These are phyloP conservation scores for Dipodomys ordii DNA, from an alignment of 2,113 vertebrate genomes.

Conservation along the genomic window DNA sequence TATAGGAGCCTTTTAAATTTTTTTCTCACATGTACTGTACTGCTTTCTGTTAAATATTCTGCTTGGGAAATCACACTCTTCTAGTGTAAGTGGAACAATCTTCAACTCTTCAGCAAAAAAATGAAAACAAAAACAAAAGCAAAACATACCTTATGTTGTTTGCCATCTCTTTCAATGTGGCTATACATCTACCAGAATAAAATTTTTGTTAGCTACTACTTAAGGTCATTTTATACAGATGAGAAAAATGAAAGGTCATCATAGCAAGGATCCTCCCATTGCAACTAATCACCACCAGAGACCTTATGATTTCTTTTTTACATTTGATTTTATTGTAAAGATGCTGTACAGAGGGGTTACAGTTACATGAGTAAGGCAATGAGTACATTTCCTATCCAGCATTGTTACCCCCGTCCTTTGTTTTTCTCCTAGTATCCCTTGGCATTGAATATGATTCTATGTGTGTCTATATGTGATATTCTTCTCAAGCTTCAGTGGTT, in stretches of 20 bases:
- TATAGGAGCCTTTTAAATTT: neutral
- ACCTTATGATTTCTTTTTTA: neutral
- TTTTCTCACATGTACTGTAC: neutral
- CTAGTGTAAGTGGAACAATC: neutral
- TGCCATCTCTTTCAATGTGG: conserved; percentile 21
- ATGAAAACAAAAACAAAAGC: too few species aligned
- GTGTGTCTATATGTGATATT: neutral
- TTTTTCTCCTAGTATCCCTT: neutral
- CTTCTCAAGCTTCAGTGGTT: neutral
- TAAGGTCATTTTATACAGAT: neutral
- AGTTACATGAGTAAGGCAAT: too few species aligned
- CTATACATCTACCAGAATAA: neutral
- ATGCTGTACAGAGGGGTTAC: too few species aligned
- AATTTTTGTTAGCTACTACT: neutral
- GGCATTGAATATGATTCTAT: neutral
- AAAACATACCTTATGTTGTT: neutral
- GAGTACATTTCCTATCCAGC: too few species aligned
- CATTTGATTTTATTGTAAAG: too few species aligned
- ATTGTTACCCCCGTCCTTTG: too few species aligned
- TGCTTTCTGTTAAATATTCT: neutral
- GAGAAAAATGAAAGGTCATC: neutral
- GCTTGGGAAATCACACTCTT: neutral
- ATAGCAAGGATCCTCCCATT: neutral
- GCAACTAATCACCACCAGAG: neutral
- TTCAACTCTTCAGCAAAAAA: conserved; percentile 4